phyloP scores from a whole-genome alignment of 2,797 vertebrate species.

The Halcyon badia region DNA sequence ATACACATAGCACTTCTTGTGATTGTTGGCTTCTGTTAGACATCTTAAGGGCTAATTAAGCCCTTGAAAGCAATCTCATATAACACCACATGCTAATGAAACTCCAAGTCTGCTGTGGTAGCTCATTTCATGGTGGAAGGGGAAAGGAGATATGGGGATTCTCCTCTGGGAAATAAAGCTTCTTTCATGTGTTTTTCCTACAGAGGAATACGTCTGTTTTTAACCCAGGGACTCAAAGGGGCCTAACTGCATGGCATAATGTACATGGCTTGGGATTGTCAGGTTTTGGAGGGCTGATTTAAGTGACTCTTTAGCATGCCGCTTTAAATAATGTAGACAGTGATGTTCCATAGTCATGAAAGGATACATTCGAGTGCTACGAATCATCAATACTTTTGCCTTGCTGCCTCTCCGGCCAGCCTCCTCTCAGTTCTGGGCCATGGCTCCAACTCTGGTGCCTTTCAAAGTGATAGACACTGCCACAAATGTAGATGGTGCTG shows the following conservation, averaged over 20 bases:
- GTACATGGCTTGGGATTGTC: fast-evolving
- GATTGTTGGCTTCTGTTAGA: background rate
- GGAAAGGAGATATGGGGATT: background rate
- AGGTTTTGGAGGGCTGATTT: background rate
- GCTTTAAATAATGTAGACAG: background rate
- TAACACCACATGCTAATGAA: background rate
- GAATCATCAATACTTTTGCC: background rate
- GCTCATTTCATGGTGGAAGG: background rate
- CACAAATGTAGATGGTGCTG: background rate
- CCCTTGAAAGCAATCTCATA: background rate
- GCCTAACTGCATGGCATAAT: fast-evolving
- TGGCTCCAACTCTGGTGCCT: background rate
- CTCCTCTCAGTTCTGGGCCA: background rate
- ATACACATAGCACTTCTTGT: background rate
- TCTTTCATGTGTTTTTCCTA: background rate
- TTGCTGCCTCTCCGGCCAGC: background rate
- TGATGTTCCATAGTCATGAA: background rate
- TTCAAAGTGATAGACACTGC: background rate
- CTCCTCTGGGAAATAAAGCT: background rate
- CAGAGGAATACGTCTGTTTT: background rate
- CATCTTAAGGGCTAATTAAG: background rate
- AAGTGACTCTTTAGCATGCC: background rate
- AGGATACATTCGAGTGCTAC: fast-evolving
- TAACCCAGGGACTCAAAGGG: background rate
- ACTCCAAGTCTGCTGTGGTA: background rate